Conservation (phyloP, 1,140 invertebrate species). For the Bathynomus jamesi region DNA sequence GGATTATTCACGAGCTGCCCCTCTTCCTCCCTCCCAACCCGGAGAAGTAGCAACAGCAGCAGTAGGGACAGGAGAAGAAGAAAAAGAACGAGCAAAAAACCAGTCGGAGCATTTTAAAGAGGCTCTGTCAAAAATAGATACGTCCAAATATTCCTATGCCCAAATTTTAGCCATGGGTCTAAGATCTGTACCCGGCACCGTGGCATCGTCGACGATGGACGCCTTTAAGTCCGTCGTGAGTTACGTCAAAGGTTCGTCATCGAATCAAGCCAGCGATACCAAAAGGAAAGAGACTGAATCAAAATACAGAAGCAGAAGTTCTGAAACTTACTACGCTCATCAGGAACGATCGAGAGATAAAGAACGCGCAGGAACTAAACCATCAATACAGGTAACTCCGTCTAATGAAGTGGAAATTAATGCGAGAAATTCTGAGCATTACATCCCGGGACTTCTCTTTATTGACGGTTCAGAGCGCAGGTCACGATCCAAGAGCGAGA, state of each 20-base stretch:
- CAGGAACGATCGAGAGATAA: background rate
- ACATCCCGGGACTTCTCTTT: constrained; percentile 32
- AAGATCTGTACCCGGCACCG: constrained; percentile 42
- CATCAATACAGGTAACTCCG: constrained; percentile 4
- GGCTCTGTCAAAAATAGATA: constrained; percentile 22
- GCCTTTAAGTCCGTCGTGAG: background rate
- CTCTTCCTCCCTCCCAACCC: no score
- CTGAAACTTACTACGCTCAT: background rate
- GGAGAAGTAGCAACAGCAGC: no score
- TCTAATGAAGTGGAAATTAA: no score
- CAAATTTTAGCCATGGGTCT: constrained; percentile 63
- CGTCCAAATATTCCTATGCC: constrained; percentile 56
- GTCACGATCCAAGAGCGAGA: constrained; percentile 27
- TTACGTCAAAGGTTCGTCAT: no score
- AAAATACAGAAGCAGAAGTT: constrained; percentile 18
- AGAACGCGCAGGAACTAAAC: background rate
- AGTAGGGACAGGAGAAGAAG: no score
- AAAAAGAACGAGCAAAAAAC: background rate
- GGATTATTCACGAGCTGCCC: no score
- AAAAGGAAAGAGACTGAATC: background rate
- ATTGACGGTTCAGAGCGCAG: constrained; percentile 22
- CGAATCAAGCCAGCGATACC: background rate
- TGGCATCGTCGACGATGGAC: background rate
- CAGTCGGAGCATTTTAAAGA: constrained; percentile 3
- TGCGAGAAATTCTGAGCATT: no score